These are phyloP conservation scores for Tyto alba DNA, from an alignment of 2,113 vertebrate species.

Conservation along the genomic window DNA sequence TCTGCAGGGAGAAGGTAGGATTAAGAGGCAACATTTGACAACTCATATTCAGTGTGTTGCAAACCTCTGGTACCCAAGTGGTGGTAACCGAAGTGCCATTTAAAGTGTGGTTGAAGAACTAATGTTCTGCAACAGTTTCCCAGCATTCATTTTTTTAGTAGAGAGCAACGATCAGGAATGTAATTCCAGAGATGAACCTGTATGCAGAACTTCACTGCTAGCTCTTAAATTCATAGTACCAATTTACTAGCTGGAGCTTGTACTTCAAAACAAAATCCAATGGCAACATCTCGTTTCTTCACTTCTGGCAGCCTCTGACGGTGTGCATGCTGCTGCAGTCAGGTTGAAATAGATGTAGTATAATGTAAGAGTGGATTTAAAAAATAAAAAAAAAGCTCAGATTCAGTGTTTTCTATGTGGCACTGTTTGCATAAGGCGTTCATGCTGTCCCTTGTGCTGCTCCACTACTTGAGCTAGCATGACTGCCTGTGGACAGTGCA, in stretches of 20 bases:
- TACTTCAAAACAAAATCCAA: not conserved
- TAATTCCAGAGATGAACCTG: not conserved
- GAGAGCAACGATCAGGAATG: rapidly evolving
- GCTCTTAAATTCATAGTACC: not conserved
- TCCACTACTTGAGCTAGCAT: not conserved
- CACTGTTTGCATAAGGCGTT: not conserved
- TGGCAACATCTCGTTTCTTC: not conserved
- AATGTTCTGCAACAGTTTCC: not conserved
- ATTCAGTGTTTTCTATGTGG: not conserved
- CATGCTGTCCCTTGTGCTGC: not conserved
- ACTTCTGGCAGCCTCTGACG: not conserved
- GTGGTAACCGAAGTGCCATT: not conserved
- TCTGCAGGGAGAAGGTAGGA: not conserved
- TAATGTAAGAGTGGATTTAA: not conserved
- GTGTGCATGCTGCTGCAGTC: not conserved
- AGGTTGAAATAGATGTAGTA: not conserved
- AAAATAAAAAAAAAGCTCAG: not conserved
- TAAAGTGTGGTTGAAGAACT: not conserved
- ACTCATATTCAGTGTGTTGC: not conserved
- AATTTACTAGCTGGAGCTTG: not conserved
- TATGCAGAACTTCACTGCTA: not conserved
- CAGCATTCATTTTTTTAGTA: not conserved
- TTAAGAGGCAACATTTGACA: not conserved
- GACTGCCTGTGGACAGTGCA: not conserved
- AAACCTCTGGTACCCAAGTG: not conserved